phyloP scores from a whole-genome alignment of 2,888 invertebrate genomes.

The Galerucella pusilla region DNA sequence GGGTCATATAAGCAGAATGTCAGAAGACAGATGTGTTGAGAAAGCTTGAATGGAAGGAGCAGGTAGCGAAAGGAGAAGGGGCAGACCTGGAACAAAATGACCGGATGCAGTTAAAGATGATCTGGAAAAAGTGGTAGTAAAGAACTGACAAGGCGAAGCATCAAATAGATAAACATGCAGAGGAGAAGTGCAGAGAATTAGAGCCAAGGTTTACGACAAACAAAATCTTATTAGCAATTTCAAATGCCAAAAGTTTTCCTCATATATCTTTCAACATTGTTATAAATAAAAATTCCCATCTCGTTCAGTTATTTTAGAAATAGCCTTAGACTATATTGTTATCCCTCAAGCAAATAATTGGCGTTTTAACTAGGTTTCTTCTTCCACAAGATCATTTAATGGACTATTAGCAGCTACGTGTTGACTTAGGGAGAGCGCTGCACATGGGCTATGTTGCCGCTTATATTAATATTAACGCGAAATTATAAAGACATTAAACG shows the following conservation, averaged over 20 bases:
- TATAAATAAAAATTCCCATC: neutral
- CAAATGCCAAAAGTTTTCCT: neutral
- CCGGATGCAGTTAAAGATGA: too few relatives aligned
- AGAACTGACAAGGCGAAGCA: too few relatives aligned
- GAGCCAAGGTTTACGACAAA: too few relatives aligned
- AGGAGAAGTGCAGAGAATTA: too few relatives aligned
- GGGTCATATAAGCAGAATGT: too few relatives aligned
- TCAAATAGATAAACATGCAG: too few relatives aligned
- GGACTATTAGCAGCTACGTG: slow-evolving; percentile 53
- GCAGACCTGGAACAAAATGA: too few relatives aligned
- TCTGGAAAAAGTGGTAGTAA: too few relatives aligned
- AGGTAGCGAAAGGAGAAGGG: too few relatives aligned
- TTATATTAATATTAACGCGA: slow-evolving; percentile 50
- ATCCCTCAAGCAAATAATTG: slow-evolving; percentile 17
- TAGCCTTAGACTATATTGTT: neutral
- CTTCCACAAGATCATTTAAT: slow-evolving; percentile 44
- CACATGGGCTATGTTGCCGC: slow-evolving; percentile 47
- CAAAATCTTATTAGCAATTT: neutral
- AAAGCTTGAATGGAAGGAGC: too few relatives aligned
- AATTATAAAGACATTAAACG: slow-evolving; percentile 48
- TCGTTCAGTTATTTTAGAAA: neutral
- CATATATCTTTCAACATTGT: neutral
- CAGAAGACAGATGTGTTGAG: too few relatives aligned
- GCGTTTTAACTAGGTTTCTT: slow-evolving; percentile 47
- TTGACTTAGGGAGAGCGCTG: slow-evolving; percentile 48